These are phyloP conservation scores for Drosophila yakuba DNA, from an alignment of 1,140 invertebrate species.

Conservation along the genomic window DNA sequence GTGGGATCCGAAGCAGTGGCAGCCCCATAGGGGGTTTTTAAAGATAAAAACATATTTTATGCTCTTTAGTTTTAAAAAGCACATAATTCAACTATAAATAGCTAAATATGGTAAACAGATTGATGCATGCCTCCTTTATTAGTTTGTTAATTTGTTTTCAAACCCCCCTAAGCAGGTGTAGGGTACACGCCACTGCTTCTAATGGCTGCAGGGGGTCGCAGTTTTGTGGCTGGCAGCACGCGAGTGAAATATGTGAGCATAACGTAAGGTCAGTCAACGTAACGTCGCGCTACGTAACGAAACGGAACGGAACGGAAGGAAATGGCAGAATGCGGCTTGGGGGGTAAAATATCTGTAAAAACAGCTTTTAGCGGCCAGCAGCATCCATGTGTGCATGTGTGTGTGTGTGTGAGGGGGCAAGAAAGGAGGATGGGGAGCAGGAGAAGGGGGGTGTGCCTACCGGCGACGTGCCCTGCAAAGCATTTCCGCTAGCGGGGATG, in stretches of 20 bases:
- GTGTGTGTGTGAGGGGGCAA: slow-evolving; percentile 26
- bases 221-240: slow-evolving; percentile 27
- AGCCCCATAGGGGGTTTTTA: neutral
- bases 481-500: slow-evolving; percentile 58
- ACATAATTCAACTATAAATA: no score
- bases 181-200: neutral
- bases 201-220: slow-evolving; percentile 1
- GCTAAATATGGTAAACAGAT: no score
- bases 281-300: slow-evolving; percentile 57
- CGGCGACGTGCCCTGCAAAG: slow-evolving; percentile 73
- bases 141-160: neutral
- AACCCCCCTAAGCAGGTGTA: neutral
- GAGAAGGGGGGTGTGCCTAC: slow-evolving; percentile 33
- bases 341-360: slow-evolving; percentile 73
- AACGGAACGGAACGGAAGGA: slow-evolving; percentile 66
- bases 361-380: slow-evolving; percentile 78
- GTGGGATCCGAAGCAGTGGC: neutral
- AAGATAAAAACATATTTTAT: neutral
- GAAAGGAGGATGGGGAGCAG: neutral
- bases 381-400: slow-evolving; percentile 47
- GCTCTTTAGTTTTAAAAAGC: no score
- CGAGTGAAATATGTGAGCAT: slow-evolving; percentile 68
- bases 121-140: no score
- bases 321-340: slow-evolving; percentile 70
- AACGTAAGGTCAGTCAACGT: slow-evolving; percentile 65